Percentiles rank a stretch among this genome's conserved stretches.
These are phyloP conservation scores for Clarias pachynema DNA, from an alignment of 2,797 vertebrate genomes.

Conservation along the genomic window DNA sequence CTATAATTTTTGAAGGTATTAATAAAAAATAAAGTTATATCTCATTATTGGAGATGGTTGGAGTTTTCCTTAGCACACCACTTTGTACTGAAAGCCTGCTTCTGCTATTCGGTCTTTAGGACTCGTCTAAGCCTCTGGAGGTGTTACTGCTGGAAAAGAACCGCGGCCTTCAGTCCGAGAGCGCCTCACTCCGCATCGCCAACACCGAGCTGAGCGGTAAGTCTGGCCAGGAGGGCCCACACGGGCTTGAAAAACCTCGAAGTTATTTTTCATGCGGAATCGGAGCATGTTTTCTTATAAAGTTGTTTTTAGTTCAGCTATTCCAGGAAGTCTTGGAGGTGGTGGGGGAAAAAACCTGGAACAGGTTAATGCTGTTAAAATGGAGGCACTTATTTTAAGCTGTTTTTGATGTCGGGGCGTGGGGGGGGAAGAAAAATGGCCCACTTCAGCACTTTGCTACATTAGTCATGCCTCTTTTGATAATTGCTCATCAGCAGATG, in stretches of 20 bases:
- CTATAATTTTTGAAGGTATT: not conserved
- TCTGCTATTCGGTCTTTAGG: conserved; percentile 71
- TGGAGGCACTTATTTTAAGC: conserved; percentile 25
- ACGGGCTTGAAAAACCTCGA: not conserved
- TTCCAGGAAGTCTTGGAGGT: not conserved
- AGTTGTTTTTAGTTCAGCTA: not conserved
- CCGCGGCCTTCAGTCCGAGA: conserved; percentile 94
- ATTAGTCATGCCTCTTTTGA: conserved; percentile 47
- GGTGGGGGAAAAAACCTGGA: not conserved
- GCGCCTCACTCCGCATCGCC: conserved; percentile 88
- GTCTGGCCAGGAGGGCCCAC: conserved; percentile 57
- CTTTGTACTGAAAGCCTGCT: not conserved
- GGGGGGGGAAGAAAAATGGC: not conserved
- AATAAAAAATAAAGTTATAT: not conserved
- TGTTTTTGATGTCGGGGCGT: conserved; percentile 10
- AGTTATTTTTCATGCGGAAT: not conserved
- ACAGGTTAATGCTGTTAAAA: conserved; percentile 42
- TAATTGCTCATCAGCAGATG: conserved; percentile 51
- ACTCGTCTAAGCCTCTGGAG: conserved; percentile 92
- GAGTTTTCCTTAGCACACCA: not conserved
- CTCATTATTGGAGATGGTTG: not conserved
- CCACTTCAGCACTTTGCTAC: conserved; percentile 38
- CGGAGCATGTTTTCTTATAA: not conserved
- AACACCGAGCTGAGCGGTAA: conserved; percentile 97
- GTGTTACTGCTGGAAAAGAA: conserved; percentile 96